Conservation (phyloP, 2,888 invertebrate species). For the Balanococcus diminutus region DNA sequence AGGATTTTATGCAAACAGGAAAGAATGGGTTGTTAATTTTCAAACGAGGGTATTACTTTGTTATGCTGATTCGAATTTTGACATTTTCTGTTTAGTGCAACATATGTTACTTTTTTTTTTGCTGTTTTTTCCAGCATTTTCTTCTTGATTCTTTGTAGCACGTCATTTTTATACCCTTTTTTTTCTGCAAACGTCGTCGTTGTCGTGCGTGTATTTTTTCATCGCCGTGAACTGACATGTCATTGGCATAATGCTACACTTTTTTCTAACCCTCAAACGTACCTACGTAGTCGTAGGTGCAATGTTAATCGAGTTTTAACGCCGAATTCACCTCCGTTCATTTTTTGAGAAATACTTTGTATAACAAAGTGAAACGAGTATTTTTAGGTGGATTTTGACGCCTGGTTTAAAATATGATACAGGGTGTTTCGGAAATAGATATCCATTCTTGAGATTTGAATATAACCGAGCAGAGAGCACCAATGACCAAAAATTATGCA, state of each 20-base stretch:
- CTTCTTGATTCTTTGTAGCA: conserved; percentile 24
- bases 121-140: neutral
- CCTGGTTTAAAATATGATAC: neutral
- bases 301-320: conserved; percentile 27
- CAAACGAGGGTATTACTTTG: conserved; percentile 45
- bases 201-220: neutral
- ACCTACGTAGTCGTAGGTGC: too few species aligned
- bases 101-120: conserved; percentile 4
- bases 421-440: too few species aligned
- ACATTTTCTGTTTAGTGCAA: conserved; percentile 34
- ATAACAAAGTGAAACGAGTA: neutral
- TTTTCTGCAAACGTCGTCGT: neutral
- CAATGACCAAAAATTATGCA: too few species aligned
- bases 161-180: conserved; percentile 1
- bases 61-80: conserved; percentile 49
- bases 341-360: neutral
- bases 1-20: conserved; percentile 42
- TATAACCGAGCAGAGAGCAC: too few species aligned
- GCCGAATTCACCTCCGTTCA: neutral
- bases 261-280: neutral
- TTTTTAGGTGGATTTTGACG: conserved; percentile 3
- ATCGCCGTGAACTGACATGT: neutral
- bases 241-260: conserved; percentile 12
- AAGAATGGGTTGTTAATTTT: conserved; percentile 46
- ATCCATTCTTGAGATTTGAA: too few species aligned